Percentiles rank a stretch among this genome's conserved stretches.
These are phyloP conservation scores for Sternarchorhynchus goeldii DNA, from an alignment of 2,797 vertebrate genomes.

Conservation along the genomic window DNA sequence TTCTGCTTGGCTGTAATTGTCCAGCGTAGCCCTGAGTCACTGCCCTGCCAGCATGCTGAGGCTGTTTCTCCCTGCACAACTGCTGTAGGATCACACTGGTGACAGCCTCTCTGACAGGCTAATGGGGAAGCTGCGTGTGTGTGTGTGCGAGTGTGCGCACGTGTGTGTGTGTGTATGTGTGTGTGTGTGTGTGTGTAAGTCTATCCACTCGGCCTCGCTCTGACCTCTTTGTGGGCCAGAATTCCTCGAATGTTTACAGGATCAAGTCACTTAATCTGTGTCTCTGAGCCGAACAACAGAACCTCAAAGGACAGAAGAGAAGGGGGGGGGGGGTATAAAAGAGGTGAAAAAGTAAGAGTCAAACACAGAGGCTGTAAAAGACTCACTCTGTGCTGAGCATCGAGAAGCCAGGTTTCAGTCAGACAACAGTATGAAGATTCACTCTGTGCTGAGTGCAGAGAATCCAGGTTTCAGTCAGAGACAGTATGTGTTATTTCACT, in stretches of 20 bases:
- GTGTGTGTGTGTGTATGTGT: constrained; percentile 51
- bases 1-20: constrained; percentile 33
- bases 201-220: constrained; percentile 77
- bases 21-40: constrained; percentile 31
- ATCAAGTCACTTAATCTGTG: constrained; percentile 76
- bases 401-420: constrained; percentile 15
- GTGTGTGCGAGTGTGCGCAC: constrained; percentile 56
- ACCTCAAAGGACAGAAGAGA: constrained; percentile 48
- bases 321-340: constrained; percentile 8
- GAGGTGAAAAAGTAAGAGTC: not conserved
- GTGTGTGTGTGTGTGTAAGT: constrained; percentile 65
- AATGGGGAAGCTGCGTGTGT: constrained; percentile 67
- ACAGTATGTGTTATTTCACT: constrained; percentile 41
- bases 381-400: constrained; percentile 9
- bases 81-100: constrained; percentile 60
- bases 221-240: constrained; percentile 79
- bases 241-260: constrained; percentile 78
- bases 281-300: constrained; percentile 59
- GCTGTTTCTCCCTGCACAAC: constrained; percentile 45
- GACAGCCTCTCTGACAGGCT: constrained; percentile 69
- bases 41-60: constrained; percentile 16
- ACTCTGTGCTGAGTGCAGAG: constrained; percentile 36
- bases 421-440: constrained; percentile 13
- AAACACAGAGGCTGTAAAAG: constrained; percentile 59
- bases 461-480: constrained; percentile 23